These are phyloP conservation scores for Oncorhynchus clarkii DNA, from an alignment of 2,113 vertebrate species.

Conservation along the genomic window DNA sequence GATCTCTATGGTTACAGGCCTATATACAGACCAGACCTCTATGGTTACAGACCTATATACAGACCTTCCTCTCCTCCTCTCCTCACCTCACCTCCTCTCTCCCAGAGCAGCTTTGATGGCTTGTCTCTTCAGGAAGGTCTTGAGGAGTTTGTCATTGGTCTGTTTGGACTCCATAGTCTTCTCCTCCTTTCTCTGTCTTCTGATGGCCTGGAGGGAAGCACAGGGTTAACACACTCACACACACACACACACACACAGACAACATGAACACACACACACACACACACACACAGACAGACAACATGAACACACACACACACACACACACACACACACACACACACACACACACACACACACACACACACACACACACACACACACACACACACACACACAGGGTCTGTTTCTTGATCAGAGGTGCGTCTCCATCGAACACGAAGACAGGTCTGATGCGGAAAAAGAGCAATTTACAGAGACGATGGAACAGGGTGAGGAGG, in stretches of 20 bases:
- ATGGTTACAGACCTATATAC: too few relatives aligned
- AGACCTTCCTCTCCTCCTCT: not conserved
- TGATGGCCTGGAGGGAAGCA: slow-evolving; percentile 75
- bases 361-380: not conserved
- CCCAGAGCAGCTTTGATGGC: slow-evolving; percentile 84
- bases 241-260: not conserved
- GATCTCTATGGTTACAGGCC: too few relatives aligned
- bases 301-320: too few relatives aligned
- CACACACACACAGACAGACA: too few relatives aligned
- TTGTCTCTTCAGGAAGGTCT: slow-evolving; percentile 92
- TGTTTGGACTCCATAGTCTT: slow-evolving; percentile 80
- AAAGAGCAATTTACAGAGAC: slow-evolving; percentile 94
- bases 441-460: slow-evolving; percentile 93
- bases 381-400: slow-evolving; percentile 37
- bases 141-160: slow-evolving; percentile 89
- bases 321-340: too few relatives aligned
- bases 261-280: too few relatives aligned
- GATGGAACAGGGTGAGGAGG: slow-evolving; percentile 91
- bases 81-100: slow-evolving; percentile 74
- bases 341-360: too few relatives aligned
- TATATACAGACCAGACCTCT: too few relatives aligned
- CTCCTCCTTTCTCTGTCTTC: slow-evolving; percentile 87
- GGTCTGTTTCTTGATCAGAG: slow-evolving; percentile 92
- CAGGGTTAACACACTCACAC: not conserved
- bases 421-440: slow-evolving; percentile 95